These are phyloP conservation scores for Hydropsyche tenuis DNA, from an alignment of 1,140 invertebrate species.

Conservation along the genomic window DNA sequence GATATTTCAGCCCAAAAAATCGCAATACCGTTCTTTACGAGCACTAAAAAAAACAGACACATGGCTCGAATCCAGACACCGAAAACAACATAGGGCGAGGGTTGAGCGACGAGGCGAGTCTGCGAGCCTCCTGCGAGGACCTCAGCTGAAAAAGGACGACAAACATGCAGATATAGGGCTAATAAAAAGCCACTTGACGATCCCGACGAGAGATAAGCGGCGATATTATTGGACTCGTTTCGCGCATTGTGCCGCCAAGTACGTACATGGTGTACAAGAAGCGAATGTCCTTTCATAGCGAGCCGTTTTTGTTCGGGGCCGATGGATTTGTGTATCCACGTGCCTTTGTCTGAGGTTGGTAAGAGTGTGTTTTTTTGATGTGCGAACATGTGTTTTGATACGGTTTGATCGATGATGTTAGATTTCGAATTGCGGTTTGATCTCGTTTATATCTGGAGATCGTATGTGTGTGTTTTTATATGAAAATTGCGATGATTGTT, in stretches of 20 bases:
- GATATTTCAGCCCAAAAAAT: background rate
- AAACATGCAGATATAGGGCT: background rate
- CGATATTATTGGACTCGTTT: slow-evolving; percentile 37
- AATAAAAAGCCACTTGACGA: slow-evolving; percentile 45
- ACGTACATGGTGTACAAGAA: too few species aligned
- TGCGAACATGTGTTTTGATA: too few species aligned
- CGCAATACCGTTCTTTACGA: too few species aligned
- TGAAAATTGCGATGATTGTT: too few species aligned
- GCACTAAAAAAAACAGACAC: background rate
- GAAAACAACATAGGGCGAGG: slow-evolving; percentile 16
- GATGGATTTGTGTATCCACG: slow-evolving; percentile 17
- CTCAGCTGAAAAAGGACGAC: background rate
- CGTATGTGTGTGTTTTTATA: too few species aligned
- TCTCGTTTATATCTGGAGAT: too few species aligned
- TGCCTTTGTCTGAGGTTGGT: slow-evolving; percentile 31
- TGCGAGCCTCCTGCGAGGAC: background rate
- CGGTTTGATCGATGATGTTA: too few species aligned
- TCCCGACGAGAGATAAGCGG: slow-evolving; percentile 22
- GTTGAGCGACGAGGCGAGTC: background rate
- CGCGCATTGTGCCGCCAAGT: background rate
- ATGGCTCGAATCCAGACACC: background rate
- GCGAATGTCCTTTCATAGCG: too few species aligned
- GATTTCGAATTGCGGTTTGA: too few species aligned
- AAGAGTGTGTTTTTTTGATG: background rate
- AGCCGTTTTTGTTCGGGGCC: too few species aligned